Evolutionary conservation across 1,140 invertebrate genomes (phyloP).

Genomic region (Lordiphosa stackelbergi): DNA sequence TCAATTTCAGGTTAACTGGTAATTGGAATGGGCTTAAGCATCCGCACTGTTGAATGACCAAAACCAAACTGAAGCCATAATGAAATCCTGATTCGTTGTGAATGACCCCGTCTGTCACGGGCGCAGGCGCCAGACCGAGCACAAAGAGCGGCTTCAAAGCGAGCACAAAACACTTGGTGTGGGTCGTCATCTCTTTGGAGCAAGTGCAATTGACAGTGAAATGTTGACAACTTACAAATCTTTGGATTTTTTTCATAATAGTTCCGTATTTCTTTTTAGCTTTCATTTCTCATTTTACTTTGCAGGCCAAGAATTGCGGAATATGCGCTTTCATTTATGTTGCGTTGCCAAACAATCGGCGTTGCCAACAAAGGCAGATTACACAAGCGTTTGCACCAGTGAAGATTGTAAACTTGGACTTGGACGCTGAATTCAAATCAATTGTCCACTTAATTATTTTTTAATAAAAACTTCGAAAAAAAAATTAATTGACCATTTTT

Average conservation of each 20-base stretch:
- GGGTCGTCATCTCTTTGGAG: neutral
- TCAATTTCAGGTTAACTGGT: slow-evolving; percentile 1
- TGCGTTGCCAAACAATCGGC: neutral
- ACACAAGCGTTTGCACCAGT: too few relatives aligned
- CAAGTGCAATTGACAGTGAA: slow-evolving; percentile 15
- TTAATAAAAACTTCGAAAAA: too few relatives aligned
- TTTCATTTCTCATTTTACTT: neutral
- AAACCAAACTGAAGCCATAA: slow-evolving; percentile 41
- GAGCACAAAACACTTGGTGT: neutral
- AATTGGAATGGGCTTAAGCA: neutral
- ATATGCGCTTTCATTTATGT: neutral
- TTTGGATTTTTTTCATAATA: slow-evolving; percentile 4
- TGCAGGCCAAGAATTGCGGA: too few relatives aligned
- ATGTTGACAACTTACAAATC: slow-evolving; percentile 10
- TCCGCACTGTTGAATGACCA: slow-evolving; percentile 29
- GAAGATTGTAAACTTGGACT: too few relatives aligned
- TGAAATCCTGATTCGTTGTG: neutral
- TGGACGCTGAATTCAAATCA: too few relatives aligned
- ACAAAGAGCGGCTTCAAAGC: slow-evolving; percentile 36
- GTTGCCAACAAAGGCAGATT: neutral
- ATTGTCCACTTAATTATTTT: too few relatives aligned
- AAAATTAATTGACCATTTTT: too few relatives aligned
- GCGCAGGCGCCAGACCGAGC: slow-evolving; percentile 38
- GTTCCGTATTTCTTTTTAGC: neutral
- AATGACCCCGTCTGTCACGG: neutral